These are phyloP conservation scores for Abrostola tripartita DNA, from an alignment of 2,888 invertebrate species.

Conservation along the genomic window DNA sequence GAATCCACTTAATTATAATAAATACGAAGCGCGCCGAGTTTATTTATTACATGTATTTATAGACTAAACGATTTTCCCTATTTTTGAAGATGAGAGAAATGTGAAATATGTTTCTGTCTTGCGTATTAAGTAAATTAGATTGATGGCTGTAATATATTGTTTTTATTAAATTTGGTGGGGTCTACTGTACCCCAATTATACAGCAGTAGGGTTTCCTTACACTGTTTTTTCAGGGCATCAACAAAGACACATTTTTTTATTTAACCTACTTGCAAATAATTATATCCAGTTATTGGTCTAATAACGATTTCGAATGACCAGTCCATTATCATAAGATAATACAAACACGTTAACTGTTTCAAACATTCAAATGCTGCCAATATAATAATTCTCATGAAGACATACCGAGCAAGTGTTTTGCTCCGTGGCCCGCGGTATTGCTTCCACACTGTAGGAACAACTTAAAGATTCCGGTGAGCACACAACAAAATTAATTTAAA, in stretches of 20 bases:
- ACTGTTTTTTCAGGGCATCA: too few species aligned
- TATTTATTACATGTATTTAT: conserved; percentile 22
- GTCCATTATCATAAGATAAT: too few species aligned
- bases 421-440: not conserved
- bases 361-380: too few species aligned
- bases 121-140: conserved; percentile 6
- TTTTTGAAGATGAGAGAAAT: conserved; percentile 6
- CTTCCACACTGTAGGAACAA: conserved; percentile 6
- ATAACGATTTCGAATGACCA: too few species aligned
- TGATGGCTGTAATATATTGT: not conserved
- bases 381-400: too few species aligned
- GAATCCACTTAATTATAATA: conserved; percentile 15
- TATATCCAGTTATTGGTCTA: too few species aligned
- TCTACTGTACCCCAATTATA: too few species aligned
- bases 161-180: not conserved
- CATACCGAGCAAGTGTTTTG: too few species aligned
- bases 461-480: conserved; percentile 11
- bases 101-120: conserved; percentile 2
- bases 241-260: too few species aligned
- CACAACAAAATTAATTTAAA: conserved; percentile 43
- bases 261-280: too few species aligned
- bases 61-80: conserved; percentile 2
- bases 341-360: too few species aligned
- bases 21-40: conserved; percentile 9
- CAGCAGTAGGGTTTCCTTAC: too few species aligned